Evolutionary conservation across 2,113 vertebrate species (phyloP).

Genomic region (Coracopsis vasa): DNA sequence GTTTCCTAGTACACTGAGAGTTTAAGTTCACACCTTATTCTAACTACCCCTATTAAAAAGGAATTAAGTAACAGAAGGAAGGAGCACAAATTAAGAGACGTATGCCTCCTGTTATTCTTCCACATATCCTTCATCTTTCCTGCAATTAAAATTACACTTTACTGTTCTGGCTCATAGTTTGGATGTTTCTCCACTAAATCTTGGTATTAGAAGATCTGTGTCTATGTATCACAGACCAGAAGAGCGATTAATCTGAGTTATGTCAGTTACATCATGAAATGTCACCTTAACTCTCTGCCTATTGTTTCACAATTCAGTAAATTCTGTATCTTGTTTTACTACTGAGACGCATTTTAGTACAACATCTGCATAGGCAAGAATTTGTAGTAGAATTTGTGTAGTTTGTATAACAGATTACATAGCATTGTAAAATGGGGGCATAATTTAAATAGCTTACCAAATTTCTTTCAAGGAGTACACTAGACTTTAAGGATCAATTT

Average conservation of each 20-base stretch:
- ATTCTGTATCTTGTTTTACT: not conserved
- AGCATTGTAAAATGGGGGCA: conserved; percentile 11
- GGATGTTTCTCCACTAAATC: not conserved
- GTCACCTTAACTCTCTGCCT: not conserved
- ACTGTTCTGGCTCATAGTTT: not conserved
- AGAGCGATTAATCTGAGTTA: not conserved
- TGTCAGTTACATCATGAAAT: not conserved
- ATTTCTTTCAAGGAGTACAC: conserved; percentile 21
- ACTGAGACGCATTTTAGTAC: not conserved
- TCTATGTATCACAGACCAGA: not conserved
- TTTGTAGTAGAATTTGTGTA: not conserved
- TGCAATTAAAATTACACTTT: not conserved
- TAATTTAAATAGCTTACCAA: conserved; percentile 45
- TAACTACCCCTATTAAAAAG: not conserved
- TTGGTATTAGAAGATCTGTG: not conserved
- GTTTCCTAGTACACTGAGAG: not conserved
- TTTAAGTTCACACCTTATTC: not conserved
- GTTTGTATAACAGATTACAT: conserved; percentile 31
- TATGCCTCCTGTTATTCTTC: not conserved
- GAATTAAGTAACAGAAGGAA: not conserved
- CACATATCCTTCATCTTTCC: not conserved
- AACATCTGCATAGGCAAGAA: conserved; percentile 25
- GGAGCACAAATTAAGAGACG: not conserved
- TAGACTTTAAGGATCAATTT: not conserved
- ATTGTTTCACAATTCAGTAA: not conserved